A percentile compares a stretch with the other conserved stretches of the same genome.
Evolutionary conservation across 2,888 invertebrate species (phyloP).

Genomic region (Spatulosminthurus flaviceps): DNA sequence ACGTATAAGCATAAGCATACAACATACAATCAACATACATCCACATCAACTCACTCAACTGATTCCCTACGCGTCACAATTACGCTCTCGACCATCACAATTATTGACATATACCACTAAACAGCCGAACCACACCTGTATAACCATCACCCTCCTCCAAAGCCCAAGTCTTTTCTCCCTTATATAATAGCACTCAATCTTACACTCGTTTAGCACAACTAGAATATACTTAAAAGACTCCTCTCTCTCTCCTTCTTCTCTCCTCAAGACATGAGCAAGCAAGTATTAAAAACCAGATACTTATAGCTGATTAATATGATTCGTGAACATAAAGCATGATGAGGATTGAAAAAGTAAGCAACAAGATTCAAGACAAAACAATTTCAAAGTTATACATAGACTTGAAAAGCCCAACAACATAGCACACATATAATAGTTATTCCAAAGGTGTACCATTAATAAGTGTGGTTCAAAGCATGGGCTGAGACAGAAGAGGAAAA

Average conservation of each 20-base stretch:
- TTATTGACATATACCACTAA: slow-evolving; percentile 36
- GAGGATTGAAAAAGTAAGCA: slow-evolving; percentile 5
- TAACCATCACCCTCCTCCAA: neutral
- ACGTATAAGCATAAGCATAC: neutral
- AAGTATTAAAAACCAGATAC: slow-evolving; percentile 9
- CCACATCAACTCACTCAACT: slow-evolving; percentile 26
- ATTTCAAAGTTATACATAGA: neutral
- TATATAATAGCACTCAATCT: neutral
- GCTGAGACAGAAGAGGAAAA: neutral
- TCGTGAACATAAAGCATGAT: slow-evolving; percentile 24
- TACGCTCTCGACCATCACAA: slow-evolving; percentile 23
- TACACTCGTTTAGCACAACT: slow-evolving; percentile 18
- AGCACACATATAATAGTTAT: no score
- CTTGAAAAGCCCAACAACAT: no score
- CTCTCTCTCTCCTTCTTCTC: no score
- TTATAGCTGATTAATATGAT: slow-evolving; percentile 15
- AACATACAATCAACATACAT: neutral
- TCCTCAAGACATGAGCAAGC: neutral
- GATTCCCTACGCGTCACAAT: slow-evolving; percentile 25
- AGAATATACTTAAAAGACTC: neutral
- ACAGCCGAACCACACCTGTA: slow-evolving; percentile 23
- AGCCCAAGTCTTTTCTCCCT: neutral
- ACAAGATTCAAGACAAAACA: neutral
- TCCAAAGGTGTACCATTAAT: no score
- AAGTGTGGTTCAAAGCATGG: neutral